A percentile compares a stretch with the other conserved stretches of the same genome.
Conservation (phyloP, 2,888 invertebrate genomes). For the Syrphus vitripennis region DNA sequence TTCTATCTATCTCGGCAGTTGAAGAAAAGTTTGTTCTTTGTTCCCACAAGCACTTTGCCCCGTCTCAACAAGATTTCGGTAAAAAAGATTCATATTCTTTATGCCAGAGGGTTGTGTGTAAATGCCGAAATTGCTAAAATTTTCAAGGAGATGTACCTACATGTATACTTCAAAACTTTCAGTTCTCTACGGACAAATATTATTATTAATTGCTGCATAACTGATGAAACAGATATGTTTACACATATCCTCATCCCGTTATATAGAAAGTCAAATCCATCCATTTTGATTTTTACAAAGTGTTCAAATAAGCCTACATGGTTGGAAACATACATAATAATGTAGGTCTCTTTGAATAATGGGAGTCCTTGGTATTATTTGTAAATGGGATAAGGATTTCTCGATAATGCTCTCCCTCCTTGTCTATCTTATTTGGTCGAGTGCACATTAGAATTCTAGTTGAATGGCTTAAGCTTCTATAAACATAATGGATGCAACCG, state of each 20-base stretch:
- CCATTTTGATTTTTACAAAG: background rate
- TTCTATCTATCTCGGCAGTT: background rate
- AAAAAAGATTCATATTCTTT: background rate
- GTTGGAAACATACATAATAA: background rate
- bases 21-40: constrained; percentile 1
- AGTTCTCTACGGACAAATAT: background rate
- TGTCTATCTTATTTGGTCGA: constrained; percentile 43
- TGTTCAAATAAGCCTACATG: background rate
- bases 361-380: constrained; percentile 36
- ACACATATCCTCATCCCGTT: no score
- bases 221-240: background rate
- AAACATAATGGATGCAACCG: constrained; percentile 53
- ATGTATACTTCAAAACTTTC: background rate
- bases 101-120: background rate
- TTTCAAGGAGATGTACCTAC: background rate
- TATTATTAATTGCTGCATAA: constrained; percentile 9
- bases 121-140: background rate
- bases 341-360: background rate
- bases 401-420: background rate
- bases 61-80: background rate
- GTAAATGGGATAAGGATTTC: constrained; percentile 5
- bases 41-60: background rate
- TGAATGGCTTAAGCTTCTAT: constrained; percentile 56
- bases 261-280: background rate
- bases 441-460: constrained; percentile 57